Percentiles rank a stretch among this genome's conserved stretches.
These are phyloP conservation scores for Euphonia xanthogaster DNA, from an alignment of 2,797 vertebrate species.

Conservation along the genomic window DNA sequence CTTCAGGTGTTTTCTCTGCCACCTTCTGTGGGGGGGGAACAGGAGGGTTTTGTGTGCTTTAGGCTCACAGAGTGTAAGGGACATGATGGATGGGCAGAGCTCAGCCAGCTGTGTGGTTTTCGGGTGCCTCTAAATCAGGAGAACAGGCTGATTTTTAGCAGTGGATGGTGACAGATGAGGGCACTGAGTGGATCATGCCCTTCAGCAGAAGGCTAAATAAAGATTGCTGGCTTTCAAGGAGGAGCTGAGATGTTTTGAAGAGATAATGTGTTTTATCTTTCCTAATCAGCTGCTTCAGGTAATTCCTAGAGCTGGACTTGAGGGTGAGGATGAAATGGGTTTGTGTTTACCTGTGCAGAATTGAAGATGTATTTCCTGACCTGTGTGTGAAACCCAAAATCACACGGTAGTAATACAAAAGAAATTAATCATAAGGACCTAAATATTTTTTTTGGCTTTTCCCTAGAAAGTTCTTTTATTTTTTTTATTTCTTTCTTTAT, in stretches of 20 bases:
- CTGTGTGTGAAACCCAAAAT: not conserved
- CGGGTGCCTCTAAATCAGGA: not conserved
- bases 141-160: not conserved
- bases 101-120: rapidly evolving
- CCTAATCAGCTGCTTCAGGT: not conserved
- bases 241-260: not conserved
- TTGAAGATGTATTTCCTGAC: not conserved
- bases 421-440: rapidly evolving
- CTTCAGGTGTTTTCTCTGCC: not conserved
- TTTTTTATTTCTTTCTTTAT: not conserved
- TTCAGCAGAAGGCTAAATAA: not conserved
- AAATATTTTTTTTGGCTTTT: not conserved
- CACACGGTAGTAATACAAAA: rapidly evolving
- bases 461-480: rapidly evolving
- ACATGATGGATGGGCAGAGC: rapidly evolving
- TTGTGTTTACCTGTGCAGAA: not conserved
- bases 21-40: not conserved
- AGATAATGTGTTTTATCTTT: not conserved
- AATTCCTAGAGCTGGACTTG: not conserved
- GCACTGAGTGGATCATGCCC: not conserved
- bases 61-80: not conserved
- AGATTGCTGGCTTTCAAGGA: not conserved
- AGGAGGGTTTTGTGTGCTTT: not conserved
- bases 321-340: not conserved
- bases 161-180: not conserved